A percentile compares a stretch with the other conserved stretches of the same genome.
Conservation (phyloP, 2,888 invertebrate genomes). For the Macaria liturata region DNA sequence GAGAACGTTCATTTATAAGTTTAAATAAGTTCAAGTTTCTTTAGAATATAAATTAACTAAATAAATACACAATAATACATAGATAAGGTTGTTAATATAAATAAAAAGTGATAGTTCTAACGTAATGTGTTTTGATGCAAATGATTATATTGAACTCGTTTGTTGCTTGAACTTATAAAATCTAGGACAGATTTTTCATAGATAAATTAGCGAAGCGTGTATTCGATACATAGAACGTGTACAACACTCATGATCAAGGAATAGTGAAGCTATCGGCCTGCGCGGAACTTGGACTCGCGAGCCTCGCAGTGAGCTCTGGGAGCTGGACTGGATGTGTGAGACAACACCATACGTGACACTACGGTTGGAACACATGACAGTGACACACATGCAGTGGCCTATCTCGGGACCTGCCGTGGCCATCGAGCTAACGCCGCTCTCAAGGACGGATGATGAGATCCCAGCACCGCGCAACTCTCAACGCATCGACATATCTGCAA, state of each 20-base stretch:
- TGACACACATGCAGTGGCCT: constrained; percentile 65
- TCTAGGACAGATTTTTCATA: constrained; percentile 3
- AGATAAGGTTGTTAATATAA: no score
- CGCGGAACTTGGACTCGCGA: constrained; percentile 6
- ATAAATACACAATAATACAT: no score
- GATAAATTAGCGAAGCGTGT: constrained; percentile 29
- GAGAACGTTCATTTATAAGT: no score
- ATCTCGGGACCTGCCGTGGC: constrained; percentile 51
- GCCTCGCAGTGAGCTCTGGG: constrained; percentile 24
- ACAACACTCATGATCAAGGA: constrained; percentile 18
- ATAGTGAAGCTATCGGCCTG: constrained; percentile 17
- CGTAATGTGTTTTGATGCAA: not conserved
- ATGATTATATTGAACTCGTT: not conserved
- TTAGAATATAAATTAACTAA: no score
- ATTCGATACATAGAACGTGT: constrained; percentile 16
- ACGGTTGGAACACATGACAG: constrained; percentile 52
- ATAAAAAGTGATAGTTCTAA: no score
- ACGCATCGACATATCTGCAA: constrained; percentile 71
- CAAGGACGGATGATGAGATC: constrained; percentile 54
- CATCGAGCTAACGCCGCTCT: constrained; percentile 69
- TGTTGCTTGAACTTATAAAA: not conserved
- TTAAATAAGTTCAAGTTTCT: no score
- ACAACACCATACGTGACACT: constrained; percentile 38
- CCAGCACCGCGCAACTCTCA: constrained; percentile 49
- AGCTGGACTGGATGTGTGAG: constrained; percentile 29